A percentile compares a stretch with the other conserved stretches of the same genome.
Evolutionary conservation across 92 coral and sea anemone species (phyloP).

Genomic region (Zoanthus gigantus): DNA sequence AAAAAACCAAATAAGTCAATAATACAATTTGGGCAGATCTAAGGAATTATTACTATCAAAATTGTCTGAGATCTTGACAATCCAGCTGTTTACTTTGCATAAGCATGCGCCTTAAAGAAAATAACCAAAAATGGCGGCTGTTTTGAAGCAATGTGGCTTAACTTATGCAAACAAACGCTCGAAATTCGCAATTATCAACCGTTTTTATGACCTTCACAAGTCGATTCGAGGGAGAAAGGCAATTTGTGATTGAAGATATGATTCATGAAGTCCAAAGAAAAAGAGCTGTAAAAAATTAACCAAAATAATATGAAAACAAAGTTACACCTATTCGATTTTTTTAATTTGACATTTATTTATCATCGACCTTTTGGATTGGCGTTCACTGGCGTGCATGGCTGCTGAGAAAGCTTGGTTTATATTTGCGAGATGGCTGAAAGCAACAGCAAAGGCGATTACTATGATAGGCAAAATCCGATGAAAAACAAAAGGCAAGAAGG

Average conservation of each 20-base stretch:
- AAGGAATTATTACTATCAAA: too few species aligned
- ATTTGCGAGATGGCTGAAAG: constrained; percentile 22
- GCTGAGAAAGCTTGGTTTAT: constrained; percentile 9
- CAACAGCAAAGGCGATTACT: constrained; percentile 14
- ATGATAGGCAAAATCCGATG: constrained; percentile 34
- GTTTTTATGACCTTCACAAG: constrained; percentile 63
- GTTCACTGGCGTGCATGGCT: constrained; percentile 30
- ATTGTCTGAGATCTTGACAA: too few species aligned
- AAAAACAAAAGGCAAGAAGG: constrained; percentile 60
- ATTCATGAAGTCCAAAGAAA: not conserved
- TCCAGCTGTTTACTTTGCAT: constrained; percentile 31
- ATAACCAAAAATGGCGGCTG: constrained; percentile 75
- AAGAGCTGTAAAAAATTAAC: not conserved
- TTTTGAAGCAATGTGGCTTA: constrained; percentile 69
- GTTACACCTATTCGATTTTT: not conserved
- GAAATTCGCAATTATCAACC: constrained; percentile 63
- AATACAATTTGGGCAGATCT: too few species aligned
- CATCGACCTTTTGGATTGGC: not conserved
- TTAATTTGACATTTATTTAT: constrained; percentile 34
- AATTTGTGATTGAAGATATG: constrained; percentile 16
- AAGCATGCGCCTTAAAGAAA: constrained; percentile 47
- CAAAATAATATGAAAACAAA: constrained; percentile 4
- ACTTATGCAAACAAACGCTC: constrained; percentile 70
- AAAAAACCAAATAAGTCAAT: too few species aligned
- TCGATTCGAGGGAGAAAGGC: constrained; percentile 28